phyloP scores from a whole-genome alignment of 2,113 vertebrate genomes.

The Apodemus speciosus region DNA sequence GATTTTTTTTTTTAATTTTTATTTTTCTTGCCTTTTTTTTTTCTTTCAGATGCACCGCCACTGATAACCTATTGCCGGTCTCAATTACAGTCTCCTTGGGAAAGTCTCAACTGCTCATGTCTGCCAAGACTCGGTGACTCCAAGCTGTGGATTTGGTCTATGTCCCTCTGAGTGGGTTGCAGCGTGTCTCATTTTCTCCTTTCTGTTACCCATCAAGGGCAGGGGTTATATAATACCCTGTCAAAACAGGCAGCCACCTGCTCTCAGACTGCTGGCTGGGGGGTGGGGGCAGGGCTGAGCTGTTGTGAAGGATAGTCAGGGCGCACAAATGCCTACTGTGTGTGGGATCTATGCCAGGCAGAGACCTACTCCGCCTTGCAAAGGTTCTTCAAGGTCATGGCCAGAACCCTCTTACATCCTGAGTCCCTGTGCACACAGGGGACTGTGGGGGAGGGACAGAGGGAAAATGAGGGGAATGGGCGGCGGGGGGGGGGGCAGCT shows the following conservation, averaged over 20 bases:
- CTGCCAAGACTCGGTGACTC: constrained; percentile 77
- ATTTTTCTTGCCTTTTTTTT: constrained; percentile 70
- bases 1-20: constrained; percentile 78
- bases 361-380: not conserved
- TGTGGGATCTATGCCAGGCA: constrained; percentile 3
- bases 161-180: constrained; percentile 68
- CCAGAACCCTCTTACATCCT: not conserved
- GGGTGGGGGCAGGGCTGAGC: not conserved
- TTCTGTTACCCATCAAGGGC: constrained; percentile 72
- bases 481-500: too few relatives aligned
- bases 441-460: not conserved
- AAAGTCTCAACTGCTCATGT: constrained; percentile 58
- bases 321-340: constrained; percentile 57
- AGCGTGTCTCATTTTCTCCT: constrained; percentile 64
- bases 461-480: not conserved
- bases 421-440: not conserved
- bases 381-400: constrained; percentile 59
- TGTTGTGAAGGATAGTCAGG: not conserved
- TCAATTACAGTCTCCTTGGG: constrained; percentile 72
- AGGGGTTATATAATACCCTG: constrained; percentile 69
- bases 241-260: constrained; percentile 70
- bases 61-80: constrained; percentile 74
- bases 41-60: constrained; percentile 57
- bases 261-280: constrained; percentile 37
- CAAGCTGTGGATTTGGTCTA: constrained; percentile 76